Percentiles rank a stretch among this genome's conserved stretches.
phyloP scores from a whole-genome alignment of 1,140 invertebrate species.

The Nymphalis io region DNA sequence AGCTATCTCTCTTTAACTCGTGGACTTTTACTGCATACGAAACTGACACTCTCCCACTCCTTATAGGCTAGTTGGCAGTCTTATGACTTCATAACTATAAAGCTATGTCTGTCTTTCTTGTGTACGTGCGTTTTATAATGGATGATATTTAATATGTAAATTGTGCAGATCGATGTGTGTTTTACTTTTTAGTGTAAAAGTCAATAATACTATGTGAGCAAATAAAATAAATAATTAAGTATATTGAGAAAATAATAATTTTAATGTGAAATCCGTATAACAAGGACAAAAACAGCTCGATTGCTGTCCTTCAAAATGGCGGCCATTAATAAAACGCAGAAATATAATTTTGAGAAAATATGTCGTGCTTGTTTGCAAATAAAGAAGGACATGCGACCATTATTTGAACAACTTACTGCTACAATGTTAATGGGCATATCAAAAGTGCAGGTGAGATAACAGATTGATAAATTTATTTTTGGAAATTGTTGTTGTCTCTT shows the following conservation, averaged over 20 bases:
- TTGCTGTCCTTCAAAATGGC: slow-evolving; percentile 75
- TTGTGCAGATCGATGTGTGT: slow-evolving; percentile 3
- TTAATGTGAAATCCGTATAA: slow-evolving; percentile 44
- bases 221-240: slow-evolving; percentile 6
- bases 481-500: slow-evolving; percentile 66
- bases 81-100: slow-evolving; percentile 41
- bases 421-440: slow-evolving; percentile 84
- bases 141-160: slow-evolving; percentile 11
- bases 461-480: slow-evolving; percentile 60
- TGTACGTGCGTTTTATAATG: slow-evolving; percentile 34
- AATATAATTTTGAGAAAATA: slow-evolving; percentile 81
- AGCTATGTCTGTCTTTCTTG: slow-evolving; percentile 56
- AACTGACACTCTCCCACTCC: slow-evolving; percentile 30
- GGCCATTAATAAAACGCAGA: slow-evolving; percentile 58
- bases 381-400: slow-evolving; percentile 83
- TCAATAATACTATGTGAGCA: slow-evolving; percentile 10
- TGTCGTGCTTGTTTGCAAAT: slow-evolving; percentile 83
- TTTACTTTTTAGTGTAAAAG: background rate
- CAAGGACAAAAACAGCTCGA: slow-evolving; percentile 66
- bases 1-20: slow-evolving; percentile 34
- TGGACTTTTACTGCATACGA: slow-evolving; percentile 11
- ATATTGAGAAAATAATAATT: slow-evolving; percentile 3
- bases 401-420: slow-evolving; percentile 82
- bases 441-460: slow-evolving; percentile 79
- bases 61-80: slow-evolving; percentile 21